Evolutionary conservation across 2,888 invertebrate genomes (phyloP).

Genomic region (Geotrupes spiniger): DNA sequence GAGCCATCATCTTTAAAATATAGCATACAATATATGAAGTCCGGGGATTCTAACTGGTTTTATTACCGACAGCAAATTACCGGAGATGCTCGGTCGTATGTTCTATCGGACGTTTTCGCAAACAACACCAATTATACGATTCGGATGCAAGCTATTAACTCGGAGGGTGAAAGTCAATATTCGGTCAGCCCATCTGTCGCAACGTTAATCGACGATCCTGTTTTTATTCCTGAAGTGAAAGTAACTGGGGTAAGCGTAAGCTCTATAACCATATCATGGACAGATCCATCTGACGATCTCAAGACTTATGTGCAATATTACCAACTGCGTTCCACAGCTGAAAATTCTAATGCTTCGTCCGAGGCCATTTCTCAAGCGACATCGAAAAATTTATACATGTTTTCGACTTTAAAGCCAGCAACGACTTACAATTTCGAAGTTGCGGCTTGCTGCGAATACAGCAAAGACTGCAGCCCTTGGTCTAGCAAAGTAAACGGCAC

Average conservation of each 20-base stretch:
- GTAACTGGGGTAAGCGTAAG: conserved; percentile 68
- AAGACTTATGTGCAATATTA: conserved; percentile 75
- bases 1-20: conserved; percentile 62
- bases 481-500: conserved; percentile 75
- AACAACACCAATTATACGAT: conserved; percentile 67
- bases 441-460: conserved; percentile 77
- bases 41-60: conserved; percentile 54
- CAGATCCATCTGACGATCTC: conserved; percentile 62
- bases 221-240: conserved; percentile 74
- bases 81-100: conserved; percentile 64
- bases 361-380: conserved; percentile 66
- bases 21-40: conserved; percentile 54
- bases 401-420: conserved; percentile 71
- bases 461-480: conserved; percentile 73
- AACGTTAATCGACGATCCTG: conserved; percentile 70
- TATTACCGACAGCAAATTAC: conserved; percentile 61
- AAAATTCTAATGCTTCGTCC: conserved; percentile 48
- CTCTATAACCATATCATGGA: conserved; percentile 82
- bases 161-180: conserved; percentile 59
- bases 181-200: conserved; percentile 55
- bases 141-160: conserved; percentile 65
- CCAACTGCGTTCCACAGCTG: conserved; percentile 61
- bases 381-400: conserved; percentile 72
- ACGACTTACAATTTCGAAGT: conserved; percentile 79
- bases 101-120: conserved; percentile 61